A percentile compares a stretch with the other conserved stretches of the same genome.
Evolutionary conservation across 2,797 vertebrate species (phyloP).

Genomic region (Thaleichthys pacificus): DNA sequence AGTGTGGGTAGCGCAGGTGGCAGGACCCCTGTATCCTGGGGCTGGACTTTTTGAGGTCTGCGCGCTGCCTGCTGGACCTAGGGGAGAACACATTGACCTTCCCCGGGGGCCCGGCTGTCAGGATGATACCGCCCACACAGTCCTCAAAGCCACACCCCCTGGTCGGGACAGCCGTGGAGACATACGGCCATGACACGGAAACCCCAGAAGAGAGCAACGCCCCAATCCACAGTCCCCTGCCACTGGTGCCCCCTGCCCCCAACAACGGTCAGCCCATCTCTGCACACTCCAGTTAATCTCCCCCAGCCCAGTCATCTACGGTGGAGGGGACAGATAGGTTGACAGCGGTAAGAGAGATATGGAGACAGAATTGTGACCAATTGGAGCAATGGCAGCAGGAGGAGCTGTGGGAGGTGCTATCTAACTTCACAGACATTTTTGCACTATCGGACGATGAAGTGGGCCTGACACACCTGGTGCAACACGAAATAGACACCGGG

Average conservation of each 20-base stretch:
- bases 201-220: too few species aligned
- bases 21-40: slow-evolving; percentile 27
- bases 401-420: slow-evolving; percentile 24
- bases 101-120: not conserved
- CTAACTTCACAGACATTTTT: slow-evolving; percentile 30
- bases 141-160: not conserved
- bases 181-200: too few species aligned
- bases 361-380: slow-evolving; percentile 9
- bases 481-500: slow-evolving; percentile 23
- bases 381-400: slow-evolving; percentile 5
- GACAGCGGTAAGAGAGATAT: slow-evolving; percentile 6
- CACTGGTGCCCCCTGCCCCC: not conserved
- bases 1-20: slow-evolving; percentile 23
- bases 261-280: not conserved
- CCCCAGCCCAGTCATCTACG: not conserved
- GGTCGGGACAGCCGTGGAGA: too few species aligned
- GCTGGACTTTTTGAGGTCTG: slow-evolving; percentile 21
- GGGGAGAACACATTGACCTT: not conserved
- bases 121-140: not conserved
- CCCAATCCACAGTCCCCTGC: too few species aligned
- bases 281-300: not conserved
- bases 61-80: slow-evolving; percentile 27
- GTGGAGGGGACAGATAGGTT: not conserved
- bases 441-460: slow-evolving; percentile 12
- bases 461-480: slow-evolving; percentile 23